Evolutionary conservation across 1,140 invertebrate species (phyloP), one percentile per base, ranked within the genome.

Genomic region (Diuraphis noxia): DNA sequence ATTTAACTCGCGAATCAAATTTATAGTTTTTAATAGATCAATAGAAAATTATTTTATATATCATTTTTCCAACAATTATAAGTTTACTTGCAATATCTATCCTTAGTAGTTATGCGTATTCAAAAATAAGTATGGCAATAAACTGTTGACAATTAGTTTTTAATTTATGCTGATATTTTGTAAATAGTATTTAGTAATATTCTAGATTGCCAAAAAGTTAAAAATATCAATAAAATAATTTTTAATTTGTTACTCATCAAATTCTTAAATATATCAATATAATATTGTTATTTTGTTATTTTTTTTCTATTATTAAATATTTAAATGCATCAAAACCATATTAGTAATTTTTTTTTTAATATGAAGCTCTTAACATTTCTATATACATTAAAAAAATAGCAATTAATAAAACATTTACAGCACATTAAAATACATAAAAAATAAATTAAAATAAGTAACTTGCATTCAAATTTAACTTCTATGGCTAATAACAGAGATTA

Each of bases 311-410:
- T 63, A n/a, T 72, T 72, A 72, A 13, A 72, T n/a, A n/a, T 72
- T 17, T 4, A 49, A 86, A 88, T 63, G 23, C 36, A 38, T 38
- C 56, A 88, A 38, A 88, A 88, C 17, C 34, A 40, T 8, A 88
- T 88, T 46, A 90, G 40, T 91, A 91, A 49, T 38, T 38, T 30
- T n/a, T 63, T 25, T 82, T 91, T 82, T 91, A 81, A 91, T 91
- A 81, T n/a, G 36, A 91, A 91, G 89, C 89, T 91, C 43, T 91
- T 91, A 91, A 91, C 77, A 49, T 49, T 91, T 81, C 38, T 91
- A 91, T 91, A 17, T 91, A 90, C 88, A 91, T 81, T 90, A 82
- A 82, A 91, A 91, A 91, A 91, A 91, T 91, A 91, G 89, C 72
- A 91, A 91, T 91, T 52, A 91, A 91, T 91, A 52, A 81, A 91